phyloP scores from a whole-genome alignment of 2,797 vertebrate species.

The Craterocephalus amniculus region DNA sequence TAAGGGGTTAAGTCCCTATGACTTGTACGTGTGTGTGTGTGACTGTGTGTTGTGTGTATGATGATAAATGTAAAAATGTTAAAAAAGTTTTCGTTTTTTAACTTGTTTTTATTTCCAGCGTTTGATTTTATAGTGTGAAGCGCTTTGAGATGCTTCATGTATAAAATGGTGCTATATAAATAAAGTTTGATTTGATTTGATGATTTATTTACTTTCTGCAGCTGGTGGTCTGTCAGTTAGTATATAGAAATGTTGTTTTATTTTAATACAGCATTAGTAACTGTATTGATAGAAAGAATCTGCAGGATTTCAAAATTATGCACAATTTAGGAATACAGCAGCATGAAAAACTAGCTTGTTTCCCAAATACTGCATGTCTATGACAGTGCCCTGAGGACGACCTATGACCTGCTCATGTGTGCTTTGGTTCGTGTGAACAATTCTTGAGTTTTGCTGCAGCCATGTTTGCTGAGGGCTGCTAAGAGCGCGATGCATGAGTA shows the following conservation, averaged over 20 bases:
- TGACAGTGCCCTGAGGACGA: slow-evolving; percentile 11
- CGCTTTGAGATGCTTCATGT: too few relatives aligned
- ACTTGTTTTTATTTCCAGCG: too few relatives aligned
- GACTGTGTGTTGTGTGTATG: too few relatives aligned
- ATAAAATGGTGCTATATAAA: too few relatives aligned
- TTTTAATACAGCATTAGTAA: not conserved
- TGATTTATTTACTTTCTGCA: not conserved
- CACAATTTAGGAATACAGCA: not conserved
- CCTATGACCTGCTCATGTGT: slow-evolving; percentile 14
- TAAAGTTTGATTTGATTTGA: too few relatives aligned
- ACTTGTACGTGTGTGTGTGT: too few relatives aligned
- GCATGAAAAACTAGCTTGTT: not conserved
- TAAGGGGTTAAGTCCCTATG: too few relatives aligned
- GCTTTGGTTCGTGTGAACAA: slow-evolving; percentile 37
- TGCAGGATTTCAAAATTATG: not conserved
- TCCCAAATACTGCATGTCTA: slow-evolving; percentile 1
- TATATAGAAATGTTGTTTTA: not conserved
- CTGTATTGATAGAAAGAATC: not conserved
- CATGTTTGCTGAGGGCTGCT: slow-evolving; percentile 54
- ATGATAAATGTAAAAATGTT: too few relatives aligned
- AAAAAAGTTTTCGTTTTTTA: too few relatives aligned
- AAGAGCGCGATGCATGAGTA: slow-evolving; percentile 1
- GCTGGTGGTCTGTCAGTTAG: not conserved
- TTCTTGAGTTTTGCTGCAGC: slow-evolving; percentile 10
- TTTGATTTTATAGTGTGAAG: too few relatives aligned